Evolutionary conservation across 2,888 invertebrate genomes (phyloP).

Genomic region (Apocheima hispidaria): DNA sequence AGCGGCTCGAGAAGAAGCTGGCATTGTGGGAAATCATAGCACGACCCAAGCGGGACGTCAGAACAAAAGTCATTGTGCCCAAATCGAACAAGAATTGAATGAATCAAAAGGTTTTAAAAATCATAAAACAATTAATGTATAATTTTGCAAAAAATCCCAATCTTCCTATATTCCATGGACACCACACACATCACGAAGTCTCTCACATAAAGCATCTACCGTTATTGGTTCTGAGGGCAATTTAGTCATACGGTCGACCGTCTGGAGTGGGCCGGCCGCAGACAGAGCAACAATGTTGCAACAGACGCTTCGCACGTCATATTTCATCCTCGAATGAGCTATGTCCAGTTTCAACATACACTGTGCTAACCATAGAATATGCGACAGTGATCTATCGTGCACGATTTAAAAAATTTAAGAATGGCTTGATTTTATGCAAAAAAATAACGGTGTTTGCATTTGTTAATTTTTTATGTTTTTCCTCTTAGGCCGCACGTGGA

Average conservation of each 20-base stretch:
- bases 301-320: constrained; percentile 57
- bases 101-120: too few species aligned
- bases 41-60: too few species aligned
- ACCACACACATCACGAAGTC: constrained; percentile 46
- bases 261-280: constrained; percentile 57
- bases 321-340: constrained; percentile 65
- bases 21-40: too few species aligned
- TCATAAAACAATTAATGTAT: too few species aligned
- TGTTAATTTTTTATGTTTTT: too few species aligned
- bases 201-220: constrained; percentile 56
- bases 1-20: too few species aligned
- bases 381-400: constrained; percentile 1
- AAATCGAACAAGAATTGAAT: too few species aligned
- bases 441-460: too few species aligned
- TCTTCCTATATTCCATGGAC: constrained; percentile 36
- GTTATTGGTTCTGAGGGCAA: constrained; percentile 67
- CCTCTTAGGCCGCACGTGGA: too few species aligned
- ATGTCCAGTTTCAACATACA: constrained; percentile 41
- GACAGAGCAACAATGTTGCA: constrained; percentile 40
- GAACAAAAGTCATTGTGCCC: too few species aligned
- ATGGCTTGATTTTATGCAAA: too few species aligned
- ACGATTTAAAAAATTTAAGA: not conserved
- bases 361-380: constrained; percentile 1
- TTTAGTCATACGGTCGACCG: constrained; percentile 72
- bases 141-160: not conserved